Evolutionary conservation across 1,140 invertebrate species (phyloP).

Genomic region (Whitmania pigra): DNA sequence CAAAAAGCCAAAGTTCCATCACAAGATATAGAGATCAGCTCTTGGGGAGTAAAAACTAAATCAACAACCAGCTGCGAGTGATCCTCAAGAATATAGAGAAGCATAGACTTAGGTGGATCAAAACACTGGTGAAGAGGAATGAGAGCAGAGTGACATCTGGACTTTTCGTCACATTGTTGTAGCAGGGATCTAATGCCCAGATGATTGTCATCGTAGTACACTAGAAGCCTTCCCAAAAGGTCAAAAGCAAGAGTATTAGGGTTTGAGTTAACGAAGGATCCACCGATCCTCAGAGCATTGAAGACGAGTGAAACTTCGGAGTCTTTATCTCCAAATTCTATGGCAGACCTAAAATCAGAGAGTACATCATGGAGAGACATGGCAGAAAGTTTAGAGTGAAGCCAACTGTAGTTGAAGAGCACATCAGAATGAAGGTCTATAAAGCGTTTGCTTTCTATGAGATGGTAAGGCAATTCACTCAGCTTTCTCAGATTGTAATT

Average conservation of each 20-base stretch:
- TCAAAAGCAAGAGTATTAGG: slow-evolving; percentile 92
- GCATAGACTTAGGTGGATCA: slow-evolving; percentile 25
- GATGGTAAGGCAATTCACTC: slow-evolving; percentile 77
- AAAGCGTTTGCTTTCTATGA: slow-evolving; percentile 70
- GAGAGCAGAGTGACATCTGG: slow-evolving; percentile 20
- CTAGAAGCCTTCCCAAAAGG: slow-evolving; percentile 75
- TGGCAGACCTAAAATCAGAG: slow-evolving; percentile 58
- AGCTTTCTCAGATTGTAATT: slow-evolving; percentile 50
- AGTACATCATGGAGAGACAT: slow-evolving; percentile 82
- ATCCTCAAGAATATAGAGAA: slow-evolving; percentile 24
- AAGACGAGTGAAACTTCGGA: slow-evolving; percentile 54
- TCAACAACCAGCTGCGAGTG: slow-evolving; percentile 21
- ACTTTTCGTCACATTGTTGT: slow-evolving; percentile 23
- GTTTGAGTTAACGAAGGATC: slow-evolving; percentile 60
- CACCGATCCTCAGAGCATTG: slow-evolving; percentile 68
- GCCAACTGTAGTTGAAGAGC: slow-evolving; percentile 92
- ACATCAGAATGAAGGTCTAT: slow-evolving; percentile 84
- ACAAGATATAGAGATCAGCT: slow-evolving; percentile 23
- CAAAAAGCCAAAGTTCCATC: slow-evolving; percentile 23
- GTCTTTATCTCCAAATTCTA: slow-evolving; percentile 2
- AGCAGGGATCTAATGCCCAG: slow-evolving; percentile 67
- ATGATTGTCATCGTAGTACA: slow-evolving; percentile 43
- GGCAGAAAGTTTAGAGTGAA: slow-evolving; percentile 85
- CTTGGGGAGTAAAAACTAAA: slow-evolving; percentile 23
- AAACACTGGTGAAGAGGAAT: slow-evolving; percentile 25